These are phyloP conservation scores for Argentina silus DNA, from an alignment of 2,797 vertebrate species.

Conservation along the genomic window DNA sequence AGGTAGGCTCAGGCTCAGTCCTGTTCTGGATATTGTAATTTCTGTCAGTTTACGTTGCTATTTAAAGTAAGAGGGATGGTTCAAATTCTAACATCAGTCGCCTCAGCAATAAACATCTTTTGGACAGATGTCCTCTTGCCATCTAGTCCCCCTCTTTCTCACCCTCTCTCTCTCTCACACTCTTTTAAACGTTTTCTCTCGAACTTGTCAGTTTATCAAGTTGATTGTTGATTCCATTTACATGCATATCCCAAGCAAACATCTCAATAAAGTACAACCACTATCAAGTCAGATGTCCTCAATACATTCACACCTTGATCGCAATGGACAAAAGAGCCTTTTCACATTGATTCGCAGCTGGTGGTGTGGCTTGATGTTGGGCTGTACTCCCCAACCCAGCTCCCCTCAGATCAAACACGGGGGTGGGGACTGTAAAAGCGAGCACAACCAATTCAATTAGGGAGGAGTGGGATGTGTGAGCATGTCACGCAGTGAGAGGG, in stretches of 20 bases:
- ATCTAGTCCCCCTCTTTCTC: too few species aligned
- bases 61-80: too few species aligned
- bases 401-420: constrained; percentile 40
- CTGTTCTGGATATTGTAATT: not conserved
- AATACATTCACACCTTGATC: not conserved
- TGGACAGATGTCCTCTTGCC: too few species aligned
- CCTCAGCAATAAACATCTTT: too few species aligned
- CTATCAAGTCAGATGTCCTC: not conserved
- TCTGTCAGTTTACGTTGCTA: not conserved
- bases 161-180: too few species aligned
- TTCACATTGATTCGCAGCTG: not conserved
- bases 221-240: not conserved
- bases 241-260: not conserved
- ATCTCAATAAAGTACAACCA: too few species aligned
- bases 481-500: constrained; percentile 61
- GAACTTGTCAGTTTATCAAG: not conserved
- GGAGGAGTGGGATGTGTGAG: constrained; percentile 62
- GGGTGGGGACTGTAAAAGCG: constrained; percentile 48
- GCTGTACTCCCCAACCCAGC: not conserved
- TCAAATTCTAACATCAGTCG: too few species aligned
- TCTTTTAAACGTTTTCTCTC: not conserved
- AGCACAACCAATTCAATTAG: constrained; percentile 70
- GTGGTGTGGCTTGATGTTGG: not conserved
- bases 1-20: not conserved
- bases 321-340: not conserved